Base-by-base conservation (phyloP, 1,140 invertebrate genomes). In the Lutraria rhynchaena region DNA sequence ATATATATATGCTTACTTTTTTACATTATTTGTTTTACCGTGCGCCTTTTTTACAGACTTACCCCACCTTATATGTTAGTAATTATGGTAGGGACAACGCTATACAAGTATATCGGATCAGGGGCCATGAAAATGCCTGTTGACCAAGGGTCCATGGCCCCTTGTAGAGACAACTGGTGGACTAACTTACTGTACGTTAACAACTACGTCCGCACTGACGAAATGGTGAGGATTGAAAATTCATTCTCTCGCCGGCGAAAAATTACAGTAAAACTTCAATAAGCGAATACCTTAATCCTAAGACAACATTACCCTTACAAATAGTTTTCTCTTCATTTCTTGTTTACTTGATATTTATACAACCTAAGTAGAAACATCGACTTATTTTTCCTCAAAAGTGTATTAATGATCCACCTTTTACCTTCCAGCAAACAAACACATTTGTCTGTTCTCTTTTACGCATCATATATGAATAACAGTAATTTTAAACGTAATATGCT, bases 101-200 rank as follows among this genome's bases (percentile, higher is more conserved):
- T 90, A 41, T 82, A 77, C 51, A 86, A 73, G 7, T 89, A 81
- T 75, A 80, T 69, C 57, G 93, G 78, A 4, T 75, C 70, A 15
- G 90, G 89, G 1, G 90, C 90, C 0, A 29, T 86, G 5, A 86
- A 82, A 83, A 71, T 74, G 9, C 22, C 35, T 3, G 81, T 76
- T 24, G 58, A 84, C 9, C 0, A 22, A 2, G 19, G 37, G 1
- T 61, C 49, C 24, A 76, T 76, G 74, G 58, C 71, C 44, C 1
- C 63, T 17, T 97, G 96, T 87, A 85, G 92, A 69, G 90, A 93
- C 11, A 95, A 95, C 19, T 97, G 96, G 96, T 97, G 96, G 96
- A 93, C 95, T 0, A 96, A 96, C 87, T 91, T 97, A 24, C 92
- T 97, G 1, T 96, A 96, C 88, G 93, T 97, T 22, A 96, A 97